phyloP scores from a whole-genome alignment of 1,140 invertebrate species.

The Drosophila subobscura region DNA sequence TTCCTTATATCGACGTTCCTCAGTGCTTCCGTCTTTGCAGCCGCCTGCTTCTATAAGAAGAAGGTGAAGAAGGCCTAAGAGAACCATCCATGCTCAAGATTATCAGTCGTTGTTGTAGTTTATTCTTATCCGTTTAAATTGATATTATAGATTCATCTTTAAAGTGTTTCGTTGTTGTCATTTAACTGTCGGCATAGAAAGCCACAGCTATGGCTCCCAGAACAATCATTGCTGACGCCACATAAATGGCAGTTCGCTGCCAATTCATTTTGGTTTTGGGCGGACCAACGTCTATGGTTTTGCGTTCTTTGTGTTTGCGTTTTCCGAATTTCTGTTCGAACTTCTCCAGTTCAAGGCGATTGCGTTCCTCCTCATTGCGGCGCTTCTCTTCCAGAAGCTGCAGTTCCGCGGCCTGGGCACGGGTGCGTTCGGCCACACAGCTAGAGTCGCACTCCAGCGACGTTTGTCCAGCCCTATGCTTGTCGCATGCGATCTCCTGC shows the following conservation, averaged over 20 bases:
- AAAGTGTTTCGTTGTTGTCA: conserved; percentile 7
- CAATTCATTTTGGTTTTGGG: conserved; percentile 57
- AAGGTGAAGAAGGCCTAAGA: conserved; percentile 55
- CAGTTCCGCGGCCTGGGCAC: conserved; percentile 84
- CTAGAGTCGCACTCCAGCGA: conserved; percentile 86
- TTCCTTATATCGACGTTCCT: conserved; percentile 87
- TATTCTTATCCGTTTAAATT: conserved; percentile 37
- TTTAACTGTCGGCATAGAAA: conserved; percentile 69
- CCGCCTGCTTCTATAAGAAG: conserved; percentile 85
- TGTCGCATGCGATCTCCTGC: conserved; percentile 89
- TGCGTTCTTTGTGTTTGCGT: conserved; percentile 85
- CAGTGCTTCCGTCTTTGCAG: conserved; percentile 85
- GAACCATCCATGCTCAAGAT: conserved; percentile 30
- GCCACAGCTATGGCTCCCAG: conserved; percentile 63
- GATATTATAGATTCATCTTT: conserved; percentile 37
- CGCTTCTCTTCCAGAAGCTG: conserved; percentile 85
- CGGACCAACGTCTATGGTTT: conserved; percentile 51
- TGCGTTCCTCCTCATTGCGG: conserved; percentile 87
- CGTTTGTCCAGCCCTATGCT: conserved; percentile 85
- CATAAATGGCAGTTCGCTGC: conserved; percentile 54
- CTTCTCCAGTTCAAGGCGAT: conserved; percentile 88
- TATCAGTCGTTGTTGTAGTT: conserved; percentile 42
- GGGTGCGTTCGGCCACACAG: conserved; percentile 85
- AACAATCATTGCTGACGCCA: conserved; percentile 39
- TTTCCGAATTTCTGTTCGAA: conserved; percentile 89